Base-by-base conservation (phyloP, 2,113 vertebrate genomes). In the Polypterus senegalus region DNA sequence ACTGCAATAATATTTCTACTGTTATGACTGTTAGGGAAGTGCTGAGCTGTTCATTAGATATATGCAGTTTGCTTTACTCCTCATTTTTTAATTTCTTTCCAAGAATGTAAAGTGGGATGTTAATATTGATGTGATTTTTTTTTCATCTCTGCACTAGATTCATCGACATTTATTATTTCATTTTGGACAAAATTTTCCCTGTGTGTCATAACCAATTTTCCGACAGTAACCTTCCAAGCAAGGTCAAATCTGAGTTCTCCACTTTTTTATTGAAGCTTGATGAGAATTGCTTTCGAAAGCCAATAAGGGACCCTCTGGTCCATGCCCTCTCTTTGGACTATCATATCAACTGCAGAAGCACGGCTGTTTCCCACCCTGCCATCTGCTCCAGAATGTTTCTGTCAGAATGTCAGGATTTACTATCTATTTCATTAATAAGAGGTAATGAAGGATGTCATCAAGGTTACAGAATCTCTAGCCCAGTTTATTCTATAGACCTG, bases 361-460 rank as follows among this genome's bases (percentile, higher is more conserved):
- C 9, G 55, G 70, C 72, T 56, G 63, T 47, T 69, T 66, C 72
- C 81, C 83, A 82, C 81, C 81, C 70, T 74, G 81, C 85, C 83
- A 86, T 87, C 83, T 86, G 85, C 76, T 83, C 74, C 73, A 44
- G 67, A 76, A 74, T 70, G 73, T 70, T 67, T 74, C 79, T 77
- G 79, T 82, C 79, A 82, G 77, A 75, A 76, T 75, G 76, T 85
- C 82, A 79, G 74, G 73, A 73, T 67, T 74, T 75, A 77, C 72
- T 74, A 69, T 10, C 51, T 52, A 45, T 57, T 58, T 58, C 56
- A 9, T 44, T 58, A 57, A 57, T 57, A 58, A 58, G 56, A 58
- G 69, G 75, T 82, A 83, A 84, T 86, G 81, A 85, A 82, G 78
- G 81, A 74, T 82, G 81, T 84, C 81, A 80, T 83, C 78, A 81